Evolutionary conservation across 2,113 vertebrate species (phyloP).

Genomic region (Bujurquina vittata): DNA sequence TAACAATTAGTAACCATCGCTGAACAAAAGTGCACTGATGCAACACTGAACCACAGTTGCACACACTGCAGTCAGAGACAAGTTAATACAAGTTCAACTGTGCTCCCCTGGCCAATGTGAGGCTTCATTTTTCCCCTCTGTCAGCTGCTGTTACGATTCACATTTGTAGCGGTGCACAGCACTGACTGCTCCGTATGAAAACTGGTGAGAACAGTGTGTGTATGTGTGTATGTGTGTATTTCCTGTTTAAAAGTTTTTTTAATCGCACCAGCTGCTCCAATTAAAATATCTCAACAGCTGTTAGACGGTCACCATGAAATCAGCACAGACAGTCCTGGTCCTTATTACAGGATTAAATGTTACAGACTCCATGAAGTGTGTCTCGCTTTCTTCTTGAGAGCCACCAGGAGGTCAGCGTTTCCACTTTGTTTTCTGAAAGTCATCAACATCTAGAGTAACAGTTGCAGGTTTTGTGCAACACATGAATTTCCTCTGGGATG

Average conservation of each 20-base stretch:
- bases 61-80: neutral
- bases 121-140: neutral
- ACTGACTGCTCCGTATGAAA: neutral
- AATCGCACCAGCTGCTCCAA: neutral
- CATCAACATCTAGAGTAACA: neutral
- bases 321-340: neutral
- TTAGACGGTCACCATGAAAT: neutral
- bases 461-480: accelerated
- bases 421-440: neutral
- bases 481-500: neutral
- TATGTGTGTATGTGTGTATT: neutral
- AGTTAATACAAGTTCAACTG: neutral
- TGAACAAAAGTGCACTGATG: neutral
- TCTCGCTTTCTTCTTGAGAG: neutral
- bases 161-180: neutral
- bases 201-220: neutral
- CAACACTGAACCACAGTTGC: neutral
- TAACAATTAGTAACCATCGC: too few relatives aligned
- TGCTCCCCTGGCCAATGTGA: neutral
- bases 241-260: neutral
- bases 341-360: neutral
- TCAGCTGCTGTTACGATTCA: neutral
- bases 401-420: neutral
- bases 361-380: neutral
- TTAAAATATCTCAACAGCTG: conserved; percentile 17